Evolutionary conservation across 2,797 vertebrate species (phyloP).

Genomic region (Sitta carolinensis): DNA sequence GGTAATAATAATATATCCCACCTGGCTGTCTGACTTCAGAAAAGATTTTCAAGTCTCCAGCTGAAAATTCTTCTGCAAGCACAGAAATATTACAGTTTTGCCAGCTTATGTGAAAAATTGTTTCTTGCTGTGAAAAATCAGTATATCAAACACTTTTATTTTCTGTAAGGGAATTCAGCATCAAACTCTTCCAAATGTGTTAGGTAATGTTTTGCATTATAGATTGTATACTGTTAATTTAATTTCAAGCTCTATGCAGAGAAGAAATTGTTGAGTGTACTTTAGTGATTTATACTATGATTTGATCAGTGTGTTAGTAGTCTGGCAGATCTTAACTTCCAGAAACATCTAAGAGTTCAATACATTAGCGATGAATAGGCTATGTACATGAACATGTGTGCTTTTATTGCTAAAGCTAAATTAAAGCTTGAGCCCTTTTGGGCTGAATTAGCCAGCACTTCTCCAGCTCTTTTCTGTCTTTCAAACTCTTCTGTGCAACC

Average conservation of each 20-base stretch:
- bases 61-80: conserved; percentile 18
- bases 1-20: background rate
- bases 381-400: background rate
- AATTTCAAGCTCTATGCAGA: background rate
- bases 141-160: background rate
- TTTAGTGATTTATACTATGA: conserved; percentile 13
- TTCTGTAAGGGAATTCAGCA: background rate
- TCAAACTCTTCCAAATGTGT: background rate
- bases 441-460: conserved; percentile 37
- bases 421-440: conserved; percentile 57
- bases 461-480: conserved; percentile 22
- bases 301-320: conserved; percentile 22
- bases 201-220: background rate
- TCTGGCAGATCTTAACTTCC: background rate
- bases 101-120: background rate
- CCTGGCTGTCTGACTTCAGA: background rate
- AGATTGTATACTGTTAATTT: conserved; percentile 11
- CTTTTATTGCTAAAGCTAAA: conserved; percentile 49
- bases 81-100: conserved; percentile 5
- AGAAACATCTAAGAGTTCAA: background rate
- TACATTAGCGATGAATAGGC: background rate
- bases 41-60: conserved; percentile 5
- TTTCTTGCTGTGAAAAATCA: background rate
- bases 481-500: conserved; percentile 1
- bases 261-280: background rate